phyloP scores from a whole-genome alignment of 2,888 invertebrate species.

The Cheilosia scutellata region DNA sequence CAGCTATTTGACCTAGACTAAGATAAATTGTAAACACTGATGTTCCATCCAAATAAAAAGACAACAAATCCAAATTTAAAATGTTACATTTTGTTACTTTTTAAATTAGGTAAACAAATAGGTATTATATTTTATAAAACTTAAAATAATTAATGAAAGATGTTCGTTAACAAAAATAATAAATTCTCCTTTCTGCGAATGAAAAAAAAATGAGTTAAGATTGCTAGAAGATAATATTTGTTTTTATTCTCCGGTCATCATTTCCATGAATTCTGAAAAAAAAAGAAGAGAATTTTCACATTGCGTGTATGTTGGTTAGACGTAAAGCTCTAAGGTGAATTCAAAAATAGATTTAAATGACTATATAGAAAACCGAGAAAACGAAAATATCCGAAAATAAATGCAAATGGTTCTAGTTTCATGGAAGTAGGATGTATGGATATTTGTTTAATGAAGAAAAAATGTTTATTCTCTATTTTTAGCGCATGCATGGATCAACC shows the following conservation, averaged over 20 bases:
- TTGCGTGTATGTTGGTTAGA: slow-evolving; percentile 21
- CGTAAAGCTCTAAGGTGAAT: slow-evolving; percentile 17
- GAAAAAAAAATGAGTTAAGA: slow-evolving; percentile 39
- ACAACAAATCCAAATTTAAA: not conserved
- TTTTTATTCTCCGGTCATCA: slow-evolving; percentile 96
- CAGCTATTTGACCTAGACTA: too few relatives aligned
- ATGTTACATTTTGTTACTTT: slow-evolving; percentile 22
- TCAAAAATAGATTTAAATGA: slow-evolving; percentile 60
- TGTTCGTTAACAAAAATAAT: slow-evolving; percentile 54
- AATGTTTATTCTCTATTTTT: slow-evolving; percentile 57
- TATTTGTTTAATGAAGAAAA: slow-evolving; percentile 24
- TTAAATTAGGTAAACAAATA: slow-evolving; percentile 47
- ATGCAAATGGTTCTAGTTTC: slow-evolving; percentile 60
- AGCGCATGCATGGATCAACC: slow-evolving; percentile 42
- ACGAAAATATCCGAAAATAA: slow-evolving; percentile 65
- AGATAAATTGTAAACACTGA: not conserved
- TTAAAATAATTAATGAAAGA: slow-evolving; percentile 60
- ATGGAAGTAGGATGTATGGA: slow-evolving; percentile 44
- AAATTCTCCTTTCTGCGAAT: slow-evolving; percentile 23
- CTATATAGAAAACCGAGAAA: slow-evolving; percentile 20
- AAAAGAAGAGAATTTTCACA: slow-evolving; percentile 67
- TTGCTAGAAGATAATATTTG: slow-evolving; percentile 27
- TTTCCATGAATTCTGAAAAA: slow-evolving; percentile 95
- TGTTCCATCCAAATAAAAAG: not conserved
- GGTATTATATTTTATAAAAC: slow-evolving; percentile 50